Base-by-base conservation (phyloP, 64 coral and sea anemone species). In the Acropora yongei region DNA sequence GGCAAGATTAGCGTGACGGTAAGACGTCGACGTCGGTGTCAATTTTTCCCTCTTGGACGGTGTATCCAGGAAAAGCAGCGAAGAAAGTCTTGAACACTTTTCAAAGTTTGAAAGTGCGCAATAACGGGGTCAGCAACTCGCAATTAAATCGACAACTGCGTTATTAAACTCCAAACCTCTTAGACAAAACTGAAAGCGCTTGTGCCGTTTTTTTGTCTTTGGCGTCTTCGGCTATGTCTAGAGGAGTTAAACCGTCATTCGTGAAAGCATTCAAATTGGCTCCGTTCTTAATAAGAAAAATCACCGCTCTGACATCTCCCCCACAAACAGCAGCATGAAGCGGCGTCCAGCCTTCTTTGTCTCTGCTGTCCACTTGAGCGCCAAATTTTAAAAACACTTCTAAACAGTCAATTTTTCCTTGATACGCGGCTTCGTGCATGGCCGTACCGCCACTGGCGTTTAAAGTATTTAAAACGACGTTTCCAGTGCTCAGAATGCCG, bases 261-360 rank as follows among this genome's bases (percentile, higher is more conserved):
- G 95, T 84, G 14, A 45, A 74, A 4, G 84, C 83, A 57, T 94
- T 90, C 7, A 90, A 68, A 55, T 50, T 76, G 6, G 95, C 95
- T 55, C 95, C 95, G 45, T 91, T 65, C 78, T 68, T 76, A 2
- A 97, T 76, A 20, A 97, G 75, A 47, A 94, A 82, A 18, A 77
- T 41, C 13, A 97, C 92, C 0, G 92, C 89, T 86, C 90, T 83
- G 40, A 88, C 39, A 71, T 97, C 95, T 1, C 95, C 95, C 8
- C 95, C 95, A 14, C 95, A 97, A 67, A 97, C 91, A 1, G 95
- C 95, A 3, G 95, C 95, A 45, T 97, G 95, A 6, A 97, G 84
- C 3, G 95, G 95, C 0, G 95, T 97, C 95, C 95, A 97, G 0
- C 95, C 95, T 71, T 97, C 95, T 77, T 93, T 91, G 55, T 97